Base-by-base conservation (phyloP, 2,113 vertebrate species). In the Corythaixoides concolor region DNA sequence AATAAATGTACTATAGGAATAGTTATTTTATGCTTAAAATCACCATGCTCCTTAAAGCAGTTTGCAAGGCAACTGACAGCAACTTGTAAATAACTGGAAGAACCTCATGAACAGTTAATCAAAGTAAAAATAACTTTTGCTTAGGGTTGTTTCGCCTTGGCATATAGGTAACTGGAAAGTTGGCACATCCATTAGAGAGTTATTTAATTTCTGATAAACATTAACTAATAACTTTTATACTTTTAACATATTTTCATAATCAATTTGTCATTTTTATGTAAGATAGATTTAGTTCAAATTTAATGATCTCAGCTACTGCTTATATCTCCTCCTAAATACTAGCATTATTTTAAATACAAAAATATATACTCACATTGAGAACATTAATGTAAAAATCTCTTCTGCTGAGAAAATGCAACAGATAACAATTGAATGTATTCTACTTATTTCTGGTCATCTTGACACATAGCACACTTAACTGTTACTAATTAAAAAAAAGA, bases 331-430 rank as follows among this genome's bases (percentile, higher is more conserved):
- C 39, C 23, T 69, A 80, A 72, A 49, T 81, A 69, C 73, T 86
- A 85, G 15, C 49, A 37, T 83, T 76, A 60, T 21, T 93, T 93
- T 73, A 68, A 84, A 74, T 66, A 73, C 39, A 91, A 96, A 94
- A 93, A 83, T 76, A 92, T 56, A 73, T 70, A 62, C 28, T 77
- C 55, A 52, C 17, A 90, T 82, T 33, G 49, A 90, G 77, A 91
- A 75, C 9, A 59, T 73, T 45, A 90, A 76, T 35, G 33, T 63
- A 93, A 94, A 97, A 76, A 88, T 49, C 14, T 88, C 49, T 84
- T 32, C 33, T 94, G 74, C 35, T 96, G 63, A 83, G 81, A 95
- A 92, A 95, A 91, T 76, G 84, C 33, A 81, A 85, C 56, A 76
- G 23, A 16, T 70, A 89, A 80, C 27, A 72, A 49, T 11, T 95